phyloP scores from a whole-genome alignment of 2,113 vertebrate genomes.

The Campylomormyrus tamandua region DNA sequence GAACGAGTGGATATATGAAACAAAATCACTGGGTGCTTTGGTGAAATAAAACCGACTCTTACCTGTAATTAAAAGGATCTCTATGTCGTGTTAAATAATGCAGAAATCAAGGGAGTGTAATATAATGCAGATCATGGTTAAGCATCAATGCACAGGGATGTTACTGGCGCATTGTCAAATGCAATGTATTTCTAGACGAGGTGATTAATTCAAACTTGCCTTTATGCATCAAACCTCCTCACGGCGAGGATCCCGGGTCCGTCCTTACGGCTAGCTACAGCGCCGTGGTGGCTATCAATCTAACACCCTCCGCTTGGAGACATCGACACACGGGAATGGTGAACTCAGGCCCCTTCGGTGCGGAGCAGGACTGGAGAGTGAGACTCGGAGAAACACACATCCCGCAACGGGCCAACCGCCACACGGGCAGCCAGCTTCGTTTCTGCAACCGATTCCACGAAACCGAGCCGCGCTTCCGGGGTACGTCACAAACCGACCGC shows the following conservation, averaged over 20 bases:
- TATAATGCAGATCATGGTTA: neutral
- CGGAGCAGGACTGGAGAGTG: neutral
- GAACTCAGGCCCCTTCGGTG: neutral
- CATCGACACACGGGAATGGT: neutral
- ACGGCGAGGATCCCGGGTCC: neutral
- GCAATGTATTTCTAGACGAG: neutral
- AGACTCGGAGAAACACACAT: neutral
- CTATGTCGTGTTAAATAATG: neutral
- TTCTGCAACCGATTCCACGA: neutral
- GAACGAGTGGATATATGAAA: neutral
- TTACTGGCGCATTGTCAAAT: neutral
- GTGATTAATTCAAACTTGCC: neutral
- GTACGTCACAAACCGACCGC: neutral
- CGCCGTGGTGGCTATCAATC: neutral
- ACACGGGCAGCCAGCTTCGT: neutral
- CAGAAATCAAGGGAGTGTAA: neutral
- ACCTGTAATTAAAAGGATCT: neutral
- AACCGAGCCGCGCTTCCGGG: conserved; percentile 6
- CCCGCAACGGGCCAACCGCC: neutral
- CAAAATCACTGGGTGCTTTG: neutral
- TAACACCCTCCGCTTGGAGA: neutral
- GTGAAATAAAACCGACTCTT: neutral
- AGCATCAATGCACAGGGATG: neutral
- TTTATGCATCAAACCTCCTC: neutral
- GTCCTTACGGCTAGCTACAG: neutral